Conservation (phyloP, 2,888 invertebrate species). For the Heliconius charithonia region DNA sequence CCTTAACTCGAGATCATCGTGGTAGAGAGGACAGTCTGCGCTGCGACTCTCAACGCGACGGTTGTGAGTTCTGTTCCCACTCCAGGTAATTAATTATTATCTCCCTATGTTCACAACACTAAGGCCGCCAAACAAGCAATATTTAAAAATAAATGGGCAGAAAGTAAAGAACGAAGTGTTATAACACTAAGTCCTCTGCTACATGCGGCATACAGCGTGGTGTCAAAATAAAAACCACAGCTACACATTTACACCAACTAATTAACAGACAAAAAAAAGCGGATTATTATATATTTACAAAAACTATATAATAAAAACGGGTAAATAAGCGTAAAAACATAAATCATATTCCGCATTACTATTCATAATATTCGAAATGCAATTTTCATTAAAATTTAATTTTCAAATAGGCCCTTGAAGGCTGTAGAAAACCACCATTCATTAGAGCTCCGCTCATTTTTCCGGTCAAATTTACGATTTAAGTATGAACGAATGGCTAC, state of each 20-base stretch:
- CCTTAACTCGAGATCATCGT: no score
- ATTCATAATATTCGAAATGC: constrained; percentile 33
- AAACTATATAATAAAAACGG: background rate
- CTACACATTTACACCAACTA: background rate
- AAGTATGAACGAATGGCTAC: constrained; percentile 16
- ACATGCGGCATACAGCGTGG: background rate
- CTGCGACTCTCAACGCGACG: no score
- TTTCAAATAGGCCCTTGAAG: constrained; percentile 38
- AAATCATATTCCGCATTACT: constrained; percentile 27
- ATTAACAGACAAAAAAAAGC: background rate
- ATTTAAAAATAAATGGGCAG: background rate
- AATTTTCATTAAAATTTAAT: constrained; percentile 43
- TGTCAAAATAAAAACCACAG: background rate
- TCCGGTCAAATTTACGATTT: constrained; percentile 43
- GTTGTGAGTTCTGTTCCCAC: no score
- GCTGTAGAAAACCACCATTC: constrained; percentile 40
- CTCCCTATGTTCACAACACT: no score
- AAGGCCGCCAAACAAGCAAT: background rate
- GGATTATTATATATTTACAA: background rate
- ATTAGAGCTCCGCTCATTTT: constrained; percentile 42
- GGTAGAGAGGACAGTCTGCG: no score
- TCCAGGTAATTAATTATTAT: no score
- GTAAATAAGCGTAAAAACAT: constrained; percentile 8
- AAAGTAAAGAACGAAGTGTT: background rate
- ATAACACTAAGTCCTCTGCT: background rate